Conservation (phyloP, 2,113 vertebrate species). For the Cheirogaleus medius region DNA sequence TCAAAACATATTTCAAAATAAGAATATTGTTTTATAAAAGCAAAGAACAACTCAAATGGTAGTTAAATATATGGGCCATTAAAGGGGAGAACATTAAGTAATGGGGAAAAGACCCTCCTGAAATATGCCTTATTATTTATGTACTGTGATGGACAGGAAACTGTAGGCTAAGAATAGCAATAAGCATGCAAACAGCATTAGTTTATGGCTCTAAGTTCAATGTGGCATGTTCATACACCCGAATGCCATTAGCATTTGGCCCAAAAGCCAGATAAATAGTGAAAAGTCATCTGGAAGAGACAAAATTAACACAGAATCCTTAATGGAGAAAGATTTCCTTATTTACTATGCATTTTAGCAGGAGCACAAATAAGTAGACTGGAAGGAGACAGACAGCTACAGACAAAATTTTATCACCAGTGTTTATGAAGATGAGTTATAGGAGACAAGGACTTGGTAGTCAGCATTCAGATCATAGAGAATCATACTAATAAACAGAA, state of each 20-base stretch:
- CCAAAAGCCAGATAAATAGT: constrained; percentile 11
- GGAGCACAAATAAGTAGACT: background rate
- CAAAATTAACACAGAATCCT: constrained; percentile 9
- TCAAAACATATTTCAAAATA: constrained; percentile 35
- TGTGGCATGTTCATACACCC: background rate
- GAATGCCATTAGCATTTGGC: constrained; percentile 42
- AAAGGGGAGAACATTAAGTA: background rate
- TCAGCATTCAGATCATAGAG: background rate
- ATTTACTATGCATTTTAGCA: constrained; percentile 34
- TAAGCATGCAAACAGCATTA: background rate
- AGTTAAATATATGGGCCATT: constrained; percentile 30
- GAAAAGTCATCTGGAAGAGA: constrained; percentile 2
- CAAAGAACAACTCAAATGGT: background rate
- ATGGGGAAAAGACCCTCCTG: background rate
- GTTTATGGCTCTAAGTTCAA: constrained; percentile 23
- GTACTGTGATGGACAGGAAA: background rate
- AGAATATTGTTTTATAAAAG: constrained; percentile 8
- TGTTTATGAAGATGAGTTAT: background rate
- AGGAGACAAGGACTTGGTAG: background rate
- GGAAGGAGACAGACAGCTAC: background rate
- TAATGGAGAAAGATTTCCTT: constrained; percentile 28
- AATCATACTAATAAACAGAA: background rate
- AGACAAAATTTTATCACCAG: background rate
- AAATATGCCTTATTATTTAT: constrained; percentile 9
- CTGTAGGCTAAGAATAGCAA: background rate